Evolutionary conservation across 2,113 vertebrate genomes (phyloP).

Genomic region (Sphyrna mokarran): DNA sequence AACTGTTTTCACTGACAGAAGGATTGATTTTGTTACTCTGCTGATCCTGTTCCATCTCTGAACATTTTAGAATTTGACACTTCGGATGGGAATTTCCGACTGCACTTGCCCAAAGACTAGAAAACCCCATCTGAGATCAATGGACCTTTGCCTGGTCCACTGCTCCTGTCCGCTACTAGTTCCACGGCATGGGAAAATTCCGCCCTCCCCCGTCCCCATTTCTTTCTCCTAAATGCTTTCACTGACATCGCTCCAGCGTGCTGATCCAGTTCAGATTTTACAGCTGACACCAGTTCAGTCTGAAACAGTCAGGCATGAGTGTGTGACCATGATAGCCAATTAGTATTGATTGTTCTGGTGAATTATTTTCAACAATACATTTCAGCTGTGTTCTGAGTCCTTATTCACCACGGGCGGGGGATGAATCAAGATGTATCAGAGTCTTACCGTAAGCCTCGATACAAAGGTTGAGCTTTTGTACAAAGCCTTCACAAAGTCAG

Average conservation of each 20-base stretch:
- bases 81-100: no score
- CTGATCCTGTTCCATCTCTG: background rate
- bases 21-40: background rate
- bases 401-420: background rate
- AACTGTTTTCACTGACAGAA: background rate
- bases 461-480: background rate
- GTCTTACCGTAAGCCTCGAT: background rate
- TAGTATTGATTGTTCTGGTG: slow-evolving; percentile 13
- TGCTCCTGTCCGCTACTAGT: no score
- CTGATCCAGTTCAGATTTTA: background rate
- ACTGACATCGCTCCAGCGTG: background rate
- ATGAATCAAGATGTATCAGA: background rate
- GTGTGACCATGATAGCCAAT: background rate
- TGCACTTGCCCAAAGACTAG: no score
- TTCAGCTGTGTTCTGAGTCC: background rate
- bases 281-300: background rate
- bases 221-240: background rate
- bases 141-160: no score
- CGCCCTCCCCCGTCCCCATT: no score
- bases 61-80: background rate
- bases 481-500: background rate
- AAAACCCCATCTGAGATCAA: no score
- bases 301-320: background rate
- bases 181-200: background rate
- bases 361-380: slow-evolving; percentile 23